Evolutionary conservation across 2,797 vertebrate species (phyloP), one percentile per base, ranked within the genome.

Genomic region (Odontamblyopus rebecca): DNA sequence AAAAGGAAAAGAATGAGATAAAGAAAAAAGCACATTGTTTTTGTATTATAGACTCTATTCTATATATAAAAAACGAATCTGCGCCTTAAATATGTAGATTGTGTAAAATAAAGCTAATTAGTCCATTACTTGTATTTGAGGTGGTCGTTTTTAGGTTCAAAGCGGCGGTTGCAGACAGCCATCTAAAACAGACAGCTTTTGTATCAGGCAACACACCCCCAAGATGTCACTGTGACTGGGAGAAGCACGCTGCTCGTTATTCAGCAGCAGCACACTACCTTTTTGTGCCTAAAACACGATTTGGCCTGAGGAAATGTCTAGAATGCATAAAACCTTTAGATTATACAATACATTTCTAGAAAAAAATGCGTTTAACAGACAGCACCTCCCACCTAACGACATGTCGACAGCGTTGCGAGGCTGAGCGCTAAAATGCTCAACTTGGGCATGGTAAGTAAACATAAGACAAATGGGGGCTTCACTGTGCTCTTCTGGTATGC

Each of bases 121-220:
- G 2, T 12, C 35, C 18, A 66, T 81, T 61, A 64, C 13, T 65
- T 41, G 26, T 60, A 56, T 74, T 63, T 30, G 50, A 75, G 67
- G 27, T 48, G 61, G 50, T 72, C 44, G 72, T 74, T 69, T 60
- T 67, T 68, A 77, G 74, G 41, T 68, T 88, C 53, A 60, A 30
- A 76, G 70, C 68, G 61, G 67, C 82, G 73, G 80, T 76, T 86
- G 83, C 81, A 71, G 83, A 86, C 90, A 87, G 88, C 87, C 88
- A 86, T 92, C 56, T 86, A 82, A 90, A 87, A 92, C 87, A 93
- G 86, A 86, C 90, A 83, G 88, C 89, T 93, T 92, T 92, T 92
- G 93, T 87, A 89, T 89, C 84, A 89, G 76, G 88, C 85, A 86
- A 93, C 91, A 91, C 92, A 88, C 92, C 90, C 93, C 89, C 89